Conservation (phyloP, 2,113 vertebrate genomes). For the Pipa parva region DNA sequence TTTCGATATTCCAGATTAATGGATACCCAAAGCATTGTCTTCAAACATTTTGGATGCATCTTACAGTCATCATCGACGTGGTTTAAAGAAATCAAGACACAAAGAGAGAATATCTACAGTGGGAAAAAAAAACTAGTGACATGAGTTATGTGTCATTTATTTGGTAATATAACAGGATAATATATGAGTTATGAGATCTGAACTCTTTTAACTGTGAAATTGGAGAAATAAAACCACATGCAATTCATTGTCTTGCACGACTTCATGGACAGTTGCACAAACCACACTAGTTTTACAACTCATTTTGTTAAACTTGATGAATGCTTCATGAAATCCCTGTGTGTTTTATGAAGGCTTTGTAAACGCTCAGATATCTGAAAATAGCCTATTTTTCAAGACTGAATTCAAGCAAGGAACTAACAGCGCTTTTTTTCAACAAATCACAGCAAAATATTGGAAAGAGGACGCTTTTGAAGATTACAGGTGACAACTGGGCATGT, state of each 20-base stretch:
- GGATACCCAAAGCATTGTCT: too few relatives aligned
- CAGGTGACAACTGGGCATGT: too few relatives aligned
- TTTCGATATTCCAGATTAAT: too few relatives aligned
- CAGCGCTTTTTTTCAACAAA: not conserved
- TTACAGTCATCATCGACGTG: too few relatives aligned
- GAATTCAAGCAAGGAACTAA: not conserved
- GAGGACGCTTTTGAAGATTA: too few relatives aligned
- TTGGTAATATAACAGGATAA: constrained; percentile 13
- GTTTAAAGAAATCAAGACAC: too few relatives aligned
- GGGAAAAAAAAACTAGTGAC: not conserved
- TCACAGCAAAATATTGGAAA: not conserved
- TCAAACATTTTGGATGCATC: too few relatives aligned
- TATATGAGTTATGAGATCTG: not conserved
- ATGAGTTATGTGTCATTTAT: not conserved
- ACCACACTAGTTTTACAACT: constrained; percentile 11
- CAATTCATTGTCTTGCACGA: constrained; percentile 19
- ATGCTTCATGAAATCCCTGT: constrained; percentile 8
- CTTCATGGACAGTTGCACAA: constrained; percentile 23
- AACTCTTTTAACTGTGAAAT: constrained; percentile 15
- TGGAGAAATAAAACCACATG: constrained; percentile 1
- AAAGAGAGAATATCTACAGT: too few relatives aligned
- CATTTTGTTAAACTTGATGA: constrained; percentile 16
- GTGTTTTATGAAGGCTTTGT: not conserved
- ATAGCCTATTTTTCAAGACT: not conserved
- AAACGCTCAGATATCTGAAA: constrained; percentile 3